phyloP scores from a whole-genome alignment of 2,113 vertebrate species.

The Xenus cinereus region DNA sequence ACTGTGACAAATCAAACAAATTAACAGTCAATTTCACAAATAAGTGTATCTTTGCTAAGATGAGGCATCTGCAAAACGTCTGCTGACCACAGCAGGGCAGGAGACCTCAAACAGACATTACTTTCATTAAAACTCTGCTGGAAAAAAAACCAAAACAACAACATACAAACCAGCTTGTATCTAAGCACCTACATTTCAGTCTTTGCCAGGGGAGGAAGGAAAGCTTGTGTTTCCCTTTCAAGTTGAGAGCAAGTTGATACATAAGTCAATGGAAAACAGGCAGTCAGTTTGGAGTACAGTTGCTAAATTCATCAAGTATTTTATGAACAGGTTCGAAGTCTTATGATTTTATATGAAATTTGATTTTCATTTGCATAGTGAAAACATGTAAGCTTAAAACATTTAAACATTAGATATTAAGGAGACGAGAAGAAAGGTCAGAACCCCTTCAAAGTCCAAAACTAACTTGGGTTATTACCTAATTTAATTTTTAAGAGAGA shows the following conservation, averaged over 20 bases:
- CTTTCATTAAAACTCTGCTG: background rate
- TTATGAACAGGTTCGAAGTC: background rate
- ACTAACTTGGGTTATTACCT: background rate
- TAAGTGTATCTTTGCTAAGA: background rate
- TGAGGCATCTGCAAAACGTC: background rate
- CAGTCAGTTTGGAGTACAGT: background rate
- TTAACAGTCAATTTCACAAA: background rate
- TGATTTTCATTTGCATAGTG: background rate
- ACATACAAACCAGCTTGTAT: background rate
- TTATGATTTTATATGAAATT: background rate
- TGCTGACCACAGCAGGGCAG: background rate
- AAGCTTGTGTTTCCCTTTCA: background rate
- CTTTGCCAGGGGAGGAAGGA: background rate
- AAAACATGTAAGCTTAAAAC: background rate
- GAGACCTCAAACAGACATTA: background rate
- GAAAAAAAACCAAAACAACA: background rate
- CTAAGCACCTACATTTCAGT: background rate
- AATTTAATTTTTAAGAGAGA: background rate
- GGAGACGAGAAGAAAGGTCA: background rate
- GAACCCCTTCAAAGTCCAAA: background rate
- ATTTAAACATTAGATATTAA: background rate
- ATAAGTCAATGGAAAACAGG: background rate
- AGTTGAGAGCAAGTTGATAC: background rate
- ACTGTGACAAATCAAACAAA: background rate
- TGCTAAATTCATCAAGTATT: background rate